These are phyloP conservation scores for Brenthis ino DNA, from an alignment of 2,888 invertebrate species.

Conservation along the genomic window DNA sequence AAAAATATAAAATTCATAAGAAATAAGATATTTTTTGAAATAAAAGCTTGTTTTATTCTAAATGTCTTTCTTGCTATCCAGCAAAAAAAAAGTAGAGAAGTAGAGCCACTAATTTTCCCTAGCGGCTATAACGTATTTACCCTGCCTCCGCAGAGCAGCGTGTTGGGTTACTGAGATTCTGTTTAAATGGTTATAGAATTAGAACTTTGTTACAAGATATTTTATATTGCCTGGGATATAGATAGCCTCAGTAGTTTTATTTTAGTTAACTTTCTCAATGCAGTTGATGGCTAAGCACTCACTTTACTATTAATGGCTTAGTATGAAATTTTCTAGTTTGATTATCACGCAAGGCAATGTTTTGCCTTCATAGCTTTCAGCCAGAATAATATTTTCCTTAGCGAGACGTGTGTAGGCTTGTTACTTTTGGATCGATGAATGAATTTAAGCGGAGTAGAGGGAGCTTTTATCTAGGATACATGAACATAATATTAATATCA, in stretches of 20 bases:
- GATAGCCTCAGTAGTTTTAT: background rate
- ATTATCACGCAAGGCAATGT: too few relatives aligned
- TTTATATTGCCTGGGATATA: conserved; percentile 13
- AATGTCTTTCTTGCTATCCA: background rate
- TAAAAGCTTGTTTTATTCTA: background rate
- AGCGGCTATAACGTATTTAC: conserved; percentile 24
- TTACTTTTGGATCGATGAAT: too few relatives aligned
- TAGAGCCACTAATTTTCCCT: conserved; percentile 28
- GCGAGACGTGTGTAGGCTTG: too few relatives aligned
- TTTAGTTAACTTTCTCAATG: too few relatives aligned
- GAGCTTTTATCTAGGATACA: too few relatives aligned
- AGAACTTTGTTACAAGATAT: conserved; percentile 27
- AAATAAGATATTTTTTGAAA: conserved; percentile 6
- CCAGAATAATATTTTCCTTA: too few relatives aligned
- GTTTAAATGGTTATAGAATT: conserved; percentile 24
- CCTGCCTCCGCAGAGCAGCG: conserved; percentile 10
- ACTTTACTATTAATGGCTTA: too few relatives aligned
- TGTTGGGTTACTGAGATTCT: conserved; percentile 19
- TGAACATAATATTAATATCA: too few relatives aligned
- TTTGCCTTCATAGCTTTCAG: too few relatives aligned
- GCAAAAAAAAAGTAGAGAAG: conserved; percentile 15
- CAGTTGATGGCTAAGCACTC: too few relatives aligned
- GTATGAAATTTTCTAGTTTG: too few relatives aligned
- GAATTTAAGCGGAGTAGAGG: too few relatives aligned
- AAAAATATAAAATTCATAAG: background rate